Percentiles rank a stretch among this genome's conserved stretches.
Evolutionary conservation across 2,888 invertebrate species (phyloP).

Genomic region (Xanthorhoe spadicearia): DNA sequence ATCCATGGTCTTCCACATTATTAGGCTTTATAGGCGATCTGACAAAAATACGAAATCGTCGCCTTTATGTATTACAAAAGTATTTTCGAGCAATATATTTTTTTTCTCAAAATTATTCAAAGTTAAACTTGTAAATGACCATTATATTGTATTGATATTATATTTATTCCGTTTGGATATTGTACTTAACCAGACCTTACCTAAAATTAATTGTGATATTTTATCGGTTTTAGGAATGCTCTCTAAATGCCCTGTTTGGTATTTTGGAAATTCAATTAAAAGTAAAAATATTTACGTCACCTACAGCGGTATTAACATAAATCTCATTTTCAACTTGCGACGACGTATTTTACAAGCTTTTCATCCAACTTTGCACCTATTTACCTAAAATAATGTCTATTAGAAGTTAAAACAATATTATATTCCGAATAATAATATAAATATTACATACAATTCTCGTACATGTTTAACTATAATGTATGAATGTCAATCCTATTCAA

Average conservation of each 20-base stretch:
- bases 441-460: slow-evolving; percentile 9
- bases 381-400: slow-evolving; percentile 11
- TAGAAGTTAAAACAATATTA: not conserved
- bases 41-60: slow-evolving; percentile 34
- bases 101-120: slow-evolving; percentile 36
- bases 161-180: slow-evolving; percentile 57
- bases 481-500: slow-evolving; percentile 25
- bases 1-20: slow-evolving; percentile 67
- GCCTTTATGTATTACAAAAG: slow-evolving; percentile 31
- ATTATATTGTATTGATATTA: slow-evolving; percentile 65
- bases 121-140: slow-evolving; percentile 59
- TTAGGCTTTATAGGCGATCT: slow-evolving; percentile 57
- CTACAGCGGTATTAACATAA: slow-evolving; percentile 40
- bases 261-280: slow-evolving; percentile 41
- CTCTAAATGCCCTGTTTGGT: slow-evolving; percentile 63
- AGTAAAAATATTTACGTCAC: slow-evolving; percentile 31
- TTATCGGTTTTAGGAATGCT: slow-evolving; percentile 68
- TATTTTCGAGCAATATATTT: slow-evolving; percentile 36
- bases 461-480: slow-evolving; percentile 33
- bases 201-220: slow-evolving; percentile 79
- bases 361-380: slow-evolving; percentile 12
- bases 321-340: slow-evolving; percentile 36
- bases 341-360: slow-evolving; percentile 30
- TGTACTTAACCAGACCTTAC: slow-evolving; percentile 79
- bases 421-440: slow-evolving; percentile 4